A percentile compares a stretch with the other conserved stretches of the same genome.
These are phyloP conservation scores for Melangyna quadrimaculata DNA, from an alignment of 2,888 invertebrate species.

Conservation along the genomic window DNA sequence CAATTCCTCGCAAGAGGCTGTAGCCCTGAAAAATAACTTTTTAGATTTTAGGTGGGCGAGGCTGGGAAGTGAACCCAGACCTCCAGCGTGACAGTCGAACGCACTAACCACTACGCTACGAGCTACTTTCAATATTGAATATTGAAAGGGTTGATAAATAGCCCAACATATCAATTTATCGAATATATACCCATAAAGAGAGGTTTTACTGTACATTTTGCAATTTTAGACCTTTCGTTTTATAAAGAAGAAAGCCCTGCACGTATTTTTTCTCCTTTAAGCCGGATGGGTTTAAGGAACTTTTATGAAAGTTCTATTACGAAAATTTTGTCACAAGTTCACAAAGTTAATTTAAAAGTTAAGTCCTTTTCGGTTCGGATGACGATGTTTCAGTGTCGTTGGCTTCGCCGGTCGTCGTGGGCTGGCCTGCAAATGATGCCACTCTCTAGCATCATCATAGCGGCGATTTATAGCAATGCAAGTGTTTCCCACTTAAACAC, in stretches of 20 bases:
- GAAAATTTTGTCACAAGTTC: slow-evolving; percentile 72
- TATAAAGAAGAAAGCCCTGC: neutral
- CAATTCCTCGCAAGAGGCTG: too few relatives aligned
- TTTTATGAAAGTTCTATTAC: slow-evolving; percentile 71
- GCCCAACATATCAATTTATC: too few relatives aligned
- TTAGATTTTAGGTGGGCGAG: too few relatives aligned
- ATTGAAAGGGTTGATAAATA: too few relatives aligned
- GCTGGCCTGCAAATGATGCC: slow-evolving; percentile 36
- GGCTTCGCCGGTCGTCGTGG: too few relatives aligned
- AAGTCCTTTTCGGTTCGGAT: slow-evolving; percentile 55
- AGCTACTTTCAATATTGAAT: too few relatives aligned
- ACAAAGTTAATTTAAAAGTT: slow-evolving; percentile 72
- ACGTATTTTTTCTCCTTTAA: slow-evolving; percentile 37
- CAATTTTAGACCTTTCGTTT: slow-evolving; percentile 4
- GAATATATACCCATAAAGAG: neutral
- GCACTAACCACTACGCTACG: too few relatives aligned
- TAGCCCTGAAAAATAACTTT: too few relatives aligned
- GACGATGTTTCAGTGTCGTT: slow-evolving; percentile 6
- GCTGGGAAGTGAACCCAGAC: too few relatives aligned
- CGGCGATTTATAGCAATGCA: slow-evolving; percentile 33
- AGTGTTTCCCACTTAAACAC: slow-evolving; percentile 52
- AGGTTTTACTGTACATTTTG: neutral
- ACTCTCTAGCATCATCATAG: neutral
- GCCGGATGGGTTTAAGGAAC: slow-evolving; percentile 60
- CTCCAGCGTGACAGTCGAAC: too few relatives aligned